Evolutionary conservation across 1,140 invertebrate species (phyloP), one percentile per base, ranked within the genome.

Genomic region (Prorops nasuta): DNA sequence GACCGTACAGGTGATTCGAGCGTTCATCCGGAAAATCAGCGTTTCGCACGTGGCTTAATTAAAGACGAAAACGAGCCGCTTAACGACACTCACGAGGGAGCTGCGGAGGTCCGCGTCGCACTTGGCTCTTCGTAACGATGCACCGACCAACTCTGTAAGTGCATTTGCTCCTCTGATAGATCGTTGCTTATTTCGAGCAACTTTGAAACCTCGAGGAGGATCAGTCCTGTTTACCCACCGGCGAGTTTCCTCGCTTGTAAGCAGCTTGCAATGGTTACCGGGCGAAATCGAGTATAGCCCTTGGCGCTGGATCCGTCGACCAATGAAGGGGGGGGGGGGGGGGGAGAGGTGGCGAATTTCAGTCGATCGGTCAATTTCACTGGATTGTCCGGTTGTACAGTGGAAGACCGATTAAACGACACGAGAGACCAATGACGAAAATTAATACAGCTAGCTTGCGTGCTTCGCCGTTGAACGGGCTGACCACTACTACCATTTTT

Each of bases 361-460:
- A 53, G 51, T 59, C 55, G 52, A 64, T 58, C 57, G 59, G 57
- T 57, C 58, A 57, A 66, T 64, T 64, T 61, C 41, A 59, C 53
- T 56, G 57, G 55, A 66, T 62, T 58, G 58, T 66, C 44, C 41
- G 36, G 42, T 34, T 44, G 55, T 28, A 63, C 69, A 70, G 69
- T 69, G 49, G 54, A 54, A 45, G 56, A 53, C 56, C 58, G 63
- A 67, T 67, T 65, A 66, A 64, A 58, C 54, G 43, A 47, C 51
- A 48, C 59, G 45, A 44, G 50, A 56, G 60, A 54, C 44, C 54
- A 56, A 57, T 52, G 49, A 67, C 42, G 58, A 66, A 69, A 67
- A 68, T 71, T 69, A 68, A 71, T 69, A 67, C 50, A 60, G 49
- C 49, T 39, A 39, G 37, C 37, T 3, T 12, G 12, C 12, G 24